phyloP scores from a whole-genome alignment of 2,888 invertebrate species.

The Oxyteleia sp. region DNA sequence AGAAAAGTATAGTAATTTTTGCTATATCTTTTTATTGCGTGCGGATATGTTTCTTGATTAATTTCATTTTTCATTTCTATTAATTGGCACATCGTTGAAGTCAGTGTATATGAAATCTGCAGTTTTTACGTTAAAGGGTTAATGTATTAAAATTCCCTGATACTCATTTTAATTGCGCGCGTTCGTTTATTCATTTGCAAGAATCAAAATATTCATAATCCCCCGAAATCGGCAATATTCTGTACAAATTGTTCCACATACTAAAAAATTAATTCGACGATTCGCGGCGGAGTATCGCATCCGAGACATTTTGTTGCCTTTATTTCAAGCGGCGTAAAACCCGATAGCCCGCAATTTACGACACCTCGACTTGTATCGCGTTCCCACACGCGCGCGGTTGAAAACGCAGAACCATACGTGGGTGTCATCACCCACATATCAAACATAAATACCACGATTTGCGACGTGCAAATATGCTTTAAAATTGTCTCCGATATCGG shows the following conservation, averaged over 20 bases:
- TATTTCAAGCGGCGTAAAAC: slow-evolving; percentile 34
- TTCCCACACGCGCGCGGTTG: slow-evolving; percentile 47
- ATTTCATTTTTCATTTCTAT: no score
- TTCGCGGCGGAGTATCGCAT: slow-evolving; percentile 10
- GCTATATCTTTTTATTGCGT: no score
- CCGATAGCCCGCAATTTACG: slow-evolving; percentile 62
- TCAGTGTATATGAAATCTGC: no score
- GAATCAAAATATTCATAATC: slow-evolving; percentile 12
- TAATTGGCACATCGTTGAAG: no score
- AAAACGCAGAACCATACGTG: slow-evolving; percentile 56
- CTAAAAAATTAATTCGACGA: slow-evolving; percentile 33
- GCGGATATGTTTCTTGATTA: no score
- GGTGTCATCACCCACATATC: slow-evolving; percentile 68
- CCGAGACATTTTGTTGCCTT: slow-evolving; percentile 49
- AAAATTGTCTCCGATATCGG: slow-evolving; percentile 38
- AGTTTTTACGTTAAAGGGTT: no score
- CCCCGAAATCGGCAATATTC: background rate
- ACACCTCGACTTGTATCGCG: slow-evolving; percentile 36
- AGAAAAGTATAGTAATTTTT: no score
- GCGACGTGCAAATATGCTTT: slow-evolving; percentile 56
- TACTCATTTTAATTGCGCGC: slow-evolving; percentile 5
- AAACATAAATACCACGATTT: slow-evolving; percentile 66
- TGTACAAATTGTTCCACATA: slow-evolving; percentile 37
- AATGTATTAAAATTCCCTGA: slow-evolving; percentile 5
- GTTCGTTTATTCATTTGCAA: no score